phyloP scores from a whole-genome alignment of 1,140 invertebrate species.

The Limonius californicus region DNA sequence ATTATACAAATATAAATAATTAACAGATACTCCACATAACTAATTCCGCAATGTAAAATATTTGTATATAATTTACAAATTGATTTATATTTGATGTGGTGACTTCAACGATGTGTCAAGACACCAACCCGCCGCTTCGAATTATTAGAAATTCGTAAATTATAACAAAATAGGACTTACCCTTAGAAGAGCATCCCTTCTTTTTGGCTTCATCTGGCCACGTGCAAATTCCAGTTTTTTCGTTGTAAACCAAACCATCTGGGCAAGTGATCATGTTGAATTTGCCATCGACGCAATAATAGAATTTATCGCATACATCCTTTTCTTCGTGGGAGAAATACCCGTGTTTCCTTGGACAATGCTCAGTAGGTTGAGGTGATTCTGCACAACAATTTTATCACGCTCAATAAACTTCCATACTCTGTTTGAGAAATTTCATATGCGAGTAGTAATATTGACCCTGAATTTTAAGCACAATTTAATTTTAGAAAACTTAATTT shows the following conservation, averaged over 20 bases:
- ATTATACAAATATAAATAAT: too few species aligned
- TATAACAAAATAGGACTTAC: too few species aligned
- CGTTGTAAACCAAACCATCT: constrained; percentile 81
- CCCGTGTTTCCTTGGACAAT: constrained; percentile 82
- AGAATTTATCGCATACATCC: constrained; percentile 82
- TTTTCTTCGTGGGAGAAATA: constrained; percentile 82
- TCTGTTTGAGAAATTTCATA: too few species aligned
- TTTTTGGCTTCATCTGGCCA: constrained; percentile 89
- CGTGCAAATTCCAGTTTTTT: constrained; percentile 83
- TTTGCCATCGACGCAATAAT: constrained; percentile 85
- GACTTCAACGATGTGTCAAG: too few species aligned
- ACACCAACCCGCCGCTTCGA: too few species aligned
- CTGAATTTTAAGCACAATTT: neutral
- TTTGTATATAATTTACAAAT: too few species aligned
- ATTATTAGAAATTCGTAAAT: too few species aligned
- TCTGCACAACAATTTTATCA: too few species aligned
- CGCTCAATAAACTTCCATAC: constrained; percentile 1
- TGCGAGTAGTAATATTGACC: neutral
- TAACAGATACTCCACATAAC: too few species aligned
- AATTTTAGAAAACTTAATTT: neutral
- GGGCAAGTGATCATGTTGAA: constrained; percentile 88
- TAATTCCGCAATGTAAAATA: too few species aligned
- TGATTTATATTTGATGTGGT: too few species aligned
- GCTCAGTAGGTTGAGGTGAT: constrained; percentile 62
- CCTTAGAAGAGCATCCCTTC: constrained; percentile 75